phyloP scores from a whole-genome alignment of 2,888 invertebrate genomes.

The Ectropis crepuscularia region DNA sequence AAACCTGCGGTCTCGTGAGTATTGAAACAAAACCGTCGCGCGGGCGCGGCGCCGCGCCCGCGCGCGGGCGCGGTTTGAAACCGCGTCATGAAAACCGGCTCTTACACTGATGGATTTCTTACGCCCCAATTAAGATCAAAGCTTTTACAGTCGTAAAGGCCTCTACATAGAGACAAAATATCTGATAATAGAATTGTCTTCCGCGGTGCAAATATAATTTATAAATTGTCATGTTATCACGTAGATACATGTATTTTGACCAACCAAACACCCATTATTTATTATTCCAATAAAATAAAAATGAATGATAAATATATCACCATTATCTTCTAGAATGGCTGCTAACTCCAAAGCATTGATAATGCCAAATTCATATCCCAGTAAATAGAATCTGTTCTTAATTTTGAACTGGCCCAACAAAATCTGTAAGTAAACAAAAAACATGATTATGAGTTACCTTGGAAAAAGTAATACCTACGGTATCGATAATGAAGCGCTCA shows the following conservation, averaged over 20 bases:
- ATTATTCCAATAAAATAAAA: not conserved
- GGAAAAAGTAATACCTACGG: no score
- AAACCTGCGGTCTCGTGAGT: no score
- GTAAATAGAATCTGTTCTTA: conserved; percentile 51
- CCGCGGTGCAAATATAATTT: not conserved
- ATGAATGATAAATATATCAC: conserved; percentile 39
- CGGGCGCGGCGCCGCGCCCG: no score
- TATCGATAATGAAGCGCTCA: no score
- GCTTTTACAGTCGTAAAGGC: no score
- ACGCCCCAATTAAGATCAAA: no score
- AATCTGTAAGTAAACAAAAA: conserved; percentile 43
- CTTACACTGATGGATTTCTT: no score
- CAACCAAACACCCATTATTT: not conserved
- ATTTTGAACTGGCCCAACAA: conserved; percentile 46
- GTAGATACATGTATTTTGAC: not conserved
- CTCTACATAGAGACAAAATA: no score
- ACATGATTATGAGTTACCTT: not conserved
- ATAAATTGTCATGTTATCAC: no score
- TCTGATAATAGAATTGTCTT: not conserved
- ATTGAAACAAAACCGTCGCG: no score
- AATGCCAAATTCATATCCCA: conserved; percentile 61
- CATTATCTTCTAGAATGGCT: conserved; percentile 56
- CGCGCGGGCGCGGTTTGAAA: no score
- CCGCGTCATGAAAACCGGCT: no score
- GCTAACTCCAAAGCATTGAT: conserved; percentile 58